Evolutionary conservation across 2,113 vertebrate genomes (phyloP), one percentile per base, ranked within the genome.

Genomic region (Vulpes vulpes): DNA sequence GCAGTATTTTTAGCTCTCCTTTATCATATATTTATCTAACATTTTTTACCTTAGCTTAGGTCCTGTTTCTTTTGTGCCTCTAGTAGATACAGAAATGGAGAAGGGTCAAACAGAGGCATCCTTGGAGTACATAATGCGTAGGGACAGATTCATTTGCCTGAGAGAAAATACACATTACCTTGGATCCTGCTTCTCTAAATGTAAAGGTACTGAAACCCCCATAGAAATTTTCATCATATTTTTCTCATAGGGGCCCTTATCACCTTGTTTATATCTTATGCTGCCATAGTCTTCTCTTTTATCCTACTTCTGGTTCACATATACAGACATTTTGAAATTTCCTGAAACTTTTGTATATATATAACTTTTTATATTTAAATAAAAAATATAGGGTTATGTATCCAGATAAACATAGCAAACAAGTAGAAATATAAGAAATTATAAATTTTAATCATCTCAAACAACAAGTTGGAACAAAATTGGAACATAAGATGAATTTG

Each of bases 251-350:
- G 7, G 17, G 1, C 7, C 59, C 73, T 73, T 65, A 6, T 82
- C 59, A 1, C 2, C 8, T 20, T 59, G 17, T 20, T 1, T 57
- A 9, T 32, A 51, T 23, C 32, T 16, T 27, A 35, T 0, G 8
- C 32, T 2, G 14, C 15, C 4, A 15, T 12, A 76, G 1, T 57
- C 19, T 81, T 11, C 1, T 64, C 17, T 85, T 59, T 27, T 65
- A 2, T 17, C 5, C 8, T 62, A 88, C 4, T 10, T 95, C 73
- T 55, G 15, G 69, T 92, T 85, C 30, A 32, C 69, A 4, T 35
- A 49, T 15, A 55, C 0, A 15, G 3, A 60, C 15, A 35, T 73
- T 87, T 73, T 69, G 5, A 92, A 95, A 76, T 38, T 30, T 67
- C 2, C 30, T 87, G 16, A 4, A 76, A 73, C 3, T 6, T 11